Evolutionary conservation across 2,888 invertebrate species (phyloP).

Genomic region (Autographa pulchrina): DNA sequence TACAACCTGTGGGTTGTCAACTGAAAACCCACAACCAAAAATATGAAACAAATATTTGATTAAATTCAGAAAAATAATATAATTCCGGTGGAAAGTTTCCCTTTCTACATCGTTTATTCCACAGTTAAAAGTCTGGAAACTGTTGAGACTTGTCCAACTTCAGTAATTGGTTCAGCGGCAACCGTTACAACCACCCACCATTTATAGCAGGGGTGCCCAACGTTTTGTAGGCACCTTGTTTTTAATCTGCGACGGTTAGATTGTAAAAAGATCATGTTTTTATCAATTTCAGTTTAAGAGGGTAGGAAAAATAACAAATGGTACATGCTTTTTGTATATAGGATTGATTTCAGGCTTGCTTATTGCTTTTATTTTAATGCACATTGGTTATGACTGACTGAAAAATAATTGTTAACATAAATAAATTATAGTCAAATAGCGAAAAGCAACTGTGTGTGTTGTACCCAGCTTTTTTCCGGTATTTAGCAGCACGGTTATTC

Average conservation of each 20-base stretch:
- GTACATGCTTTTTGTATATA: neutral
- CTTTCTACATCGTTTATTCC: slow-evolving; percentile 48
- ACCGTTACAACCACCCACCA: slow-evolving; percentile 48
- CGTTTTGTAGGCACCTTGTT: neutral
- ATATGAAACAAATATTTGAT: slow-evolving; percentile 16
- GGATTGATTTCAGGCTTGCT: neutral
- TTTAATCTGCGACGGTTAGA: neutral
- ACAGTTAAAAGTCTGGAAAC: slow-evolving; percentile 52
- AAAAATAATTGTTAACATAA: too few species aligned
- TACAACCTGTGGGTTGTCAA: too few species aligned
- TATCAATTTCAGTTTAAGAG: neutral
- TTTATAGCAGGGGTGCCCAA: slow-evolving; percentile 44
- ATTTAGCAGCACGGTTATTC: too few species aligned
- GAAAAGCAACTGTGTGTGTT: too few species aligned
- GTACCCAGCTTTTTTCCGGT: too few species aligned
- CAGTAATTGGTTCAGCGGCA: slow-evolving; percentile 52
- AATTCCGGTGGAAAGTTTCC: slow-evolving; percentile 32
- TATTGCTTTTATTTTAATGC: too few species aligned
- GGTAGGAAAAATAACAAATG: too few species aligned
- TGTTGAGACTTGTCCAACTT: slow-evolving; percentile 48
- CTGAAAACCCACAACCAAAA: neutral
- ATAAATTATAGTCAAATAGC: too few species aligned
- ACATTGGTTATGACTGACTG: too few species aligned
- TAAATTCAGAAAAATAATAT: slow-evolving; percentile 36
- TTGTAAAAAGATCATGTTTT: too few species aligned